Evolutionary conservation across 2,797 vertebrate genomes (phyloP).

Genomic region (Serranus cabrilla): DNA sequence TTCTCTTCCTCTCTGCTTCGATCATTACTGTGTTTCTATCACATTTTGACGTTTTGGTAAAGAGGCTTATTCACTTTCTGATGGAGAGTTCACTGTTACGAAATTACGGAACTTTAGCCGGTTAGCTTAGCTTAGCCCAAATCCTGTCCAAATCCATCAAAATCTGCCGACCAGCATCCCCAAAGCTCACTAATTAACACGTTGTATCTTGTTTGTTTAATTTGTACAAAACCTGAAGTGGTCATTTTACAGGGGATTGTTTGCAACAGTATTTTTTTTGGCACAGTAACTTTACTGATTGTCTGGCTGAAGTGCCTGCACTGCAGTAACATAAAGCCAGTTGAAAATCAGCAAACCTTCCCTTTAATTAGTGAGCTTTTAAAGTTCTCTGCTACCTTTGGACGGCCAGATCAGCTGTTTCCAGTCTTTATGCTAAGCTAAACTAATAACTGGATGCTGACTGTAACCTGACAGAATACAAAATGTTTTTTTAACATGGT

Average conservation of each 20-base stretch:
- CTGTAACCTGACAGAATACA: background rate
- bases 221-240: background rate
- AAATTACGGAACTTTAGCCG: background rate
- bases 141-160: too few species aligned
- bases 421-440: conserved; percentile 3
- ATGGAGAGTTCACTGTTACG: background rate
- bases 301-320: too few species aligned
- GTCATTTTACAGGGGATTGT: background rate
- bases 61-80: background rate
- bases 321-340: too few species aligned
- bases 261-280: background rate
- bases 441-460: background rate
- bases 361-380: background rate
- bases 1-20: background rate
- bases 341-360: too few species aligned
- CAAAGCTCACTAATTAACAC: background rate
- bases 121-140: background rate
- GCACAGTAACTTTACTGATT: background rate
- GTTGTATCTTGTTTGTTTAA: background rate
- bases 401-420: background rate
- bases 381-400: too few species aligned
- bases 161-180: background rate
- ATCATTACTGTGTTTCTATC: conserved; percentile 6
- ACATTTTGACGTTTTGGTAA: background rate
- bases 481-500: background rate